phyloP scores from a whole-genome alignment of 2,888 invertebrate species.

The Laothoe populi region DNA sequence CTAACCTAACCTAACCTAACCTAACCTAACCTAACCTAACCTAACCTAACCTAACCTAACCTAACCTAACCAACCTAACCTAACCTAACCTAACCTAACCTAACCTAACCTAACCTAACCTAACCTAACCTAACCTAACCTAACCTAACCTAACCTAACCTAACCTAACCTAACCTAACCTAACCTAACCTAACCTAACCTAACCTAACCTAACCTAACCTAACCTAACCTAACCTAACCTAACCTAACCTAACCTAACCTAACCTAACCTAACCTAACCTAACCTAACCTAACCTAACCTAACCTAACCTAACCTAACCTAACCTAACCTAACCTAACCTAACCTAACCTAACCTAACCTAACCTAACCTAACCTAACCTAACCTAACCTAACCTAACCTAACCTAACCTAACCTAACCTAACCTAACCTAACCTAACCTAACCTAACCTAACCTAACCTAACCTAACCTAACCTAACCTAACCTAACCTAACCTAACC shows the following conservation, averaged over 20 bases:
- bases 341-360: slow-evolving; percentile 38
- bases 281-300: slow-evolving; percentile 37
- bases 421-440: slow-evolving; percentile 34
- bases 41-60: too few relatives aligned
- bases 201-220: slow-evolving; percentile 36
- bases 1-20: slow-evolving; percentile 31
- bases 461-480: slow-evolving; percentile 32
- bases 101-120: slow-evolving; percentile 31
- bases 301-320: slow-evolving; percentile 38
- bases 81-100: too few relatives aligned
- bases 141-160: slow-evolving; percentile 34
- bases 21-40: slow-evolving; percentile 31
- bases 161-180: slow-evolving; percentile 35
- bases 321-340: slow-evolving; percentile 39
- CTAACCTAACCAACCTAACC: too few relatives aligned
- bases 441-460: slow-evolving; percentile 35
- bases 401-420: slow-evolving; percentile 34
- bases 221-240: slow-evolving; percentile 36
- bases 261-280: slow-evolving; percentile 35
- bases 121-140: slow-evolving; percentile 32
- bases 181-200: slow-evolving; percentile 35
- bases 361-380: slow-evolving; percentile 35
- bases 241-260: slow-evolving; percentile 36
- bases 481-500: too few relatives aligned
- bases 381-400: slow-evolving; percentile 36